A percentile compares a stretch with the other conserved stretches of the same genome.
Evolutionary conservation across 2,888 invertebrate species (phyloP).

Genomic region (Megaustenia siamemsis): DNA sequence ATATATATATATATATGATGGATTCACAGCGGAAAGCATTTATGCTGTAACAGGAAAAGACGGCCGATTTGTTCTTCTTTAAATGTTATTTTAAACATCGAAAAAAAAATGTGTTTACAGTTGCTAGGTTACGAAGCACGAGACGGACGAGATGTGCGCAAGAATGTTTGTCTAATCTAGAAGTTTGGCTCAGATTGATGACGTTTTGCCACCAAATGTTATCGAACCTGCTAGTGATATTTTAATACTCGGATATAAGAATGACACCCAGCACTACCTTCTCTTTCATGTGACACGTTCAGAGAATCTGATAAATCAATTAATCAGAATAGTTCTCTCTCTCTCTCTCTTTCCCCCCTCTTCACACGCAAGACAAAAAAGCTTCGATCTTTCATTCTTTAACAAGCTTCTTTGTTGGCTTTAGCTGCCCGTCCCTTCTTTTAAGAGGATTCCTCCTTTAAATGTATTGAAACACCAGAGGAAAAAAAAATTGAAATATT

Average conservation of each 20-base stretch:
- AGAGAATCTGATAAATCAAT: background rate
- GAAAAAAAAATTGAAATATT: background rate
- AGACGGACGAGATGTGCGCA: too few relatives aligned
- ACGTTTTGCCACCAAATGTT: background rate
- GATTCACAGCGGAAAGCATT: too few relatives aligned
- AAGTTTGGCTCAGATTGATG: background rate
- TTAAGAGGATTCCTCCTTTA: background rate
- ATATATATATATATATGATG: too few relatives aligned
- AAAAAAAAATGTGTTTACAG: background rate
- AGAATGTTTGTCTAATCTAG: conserved; percentile 9
- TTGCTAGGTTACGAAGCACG: background rate
- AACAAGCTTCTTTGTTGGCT: conserved; percentile 7
- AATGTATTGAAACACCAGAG: conserved; percentile 4
- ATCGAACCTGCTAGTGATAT: background rate
- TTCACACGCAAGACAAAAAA: background rate
- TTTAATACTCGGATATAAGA: background rate
- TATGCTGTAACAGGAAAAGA: too few relatives aligned
- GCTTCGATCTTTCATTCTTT: background rate
- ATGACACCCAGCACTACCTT: background rate
- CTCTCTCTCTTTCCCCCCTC: background rate
- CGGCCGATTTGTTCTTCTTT: too few relatives aligned
- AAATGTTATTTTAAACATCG: too few relatives aligned
- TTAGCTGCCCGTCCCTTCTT: background rate
- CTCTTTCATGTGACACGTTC: background rate
- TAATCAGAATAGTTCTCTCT: background rate